Evolutionary conservation across 2,888 invertebrate species (phyloP).

Genomic region (Agrochola litura): DNA sequence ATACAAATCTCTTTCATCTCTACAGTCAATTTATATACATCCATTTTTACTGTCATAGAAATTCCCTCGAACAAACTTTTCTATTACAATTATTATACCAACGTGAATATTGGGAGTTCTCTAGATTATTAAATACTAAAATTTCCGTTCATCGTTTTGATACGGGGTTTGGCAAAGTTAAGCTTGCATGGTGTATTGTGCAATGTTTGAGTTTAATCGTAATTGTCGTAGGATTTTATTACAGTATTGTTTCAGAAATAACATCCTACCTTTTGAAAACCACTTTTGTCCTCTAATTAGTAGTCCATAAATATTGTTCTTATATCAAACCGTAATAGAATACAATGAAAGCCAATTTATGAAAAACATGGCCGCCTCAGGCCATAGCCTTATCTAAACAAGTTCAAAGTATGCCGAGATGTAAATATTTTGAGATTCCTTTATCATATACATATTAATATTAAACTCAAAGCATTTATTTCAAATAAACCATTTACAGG

Average conservation of each 20-base stretch:
- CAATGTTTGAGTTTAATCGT: neutral
- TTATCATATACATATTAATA: no score
- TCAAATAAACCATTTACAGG: no score
- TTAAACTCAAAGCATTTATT: no score
- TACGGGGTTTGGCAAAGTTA: neutral
- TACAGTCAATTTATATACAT: neutral
- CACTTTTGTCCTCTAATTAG: no score
- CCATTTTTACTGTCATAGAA: neutral
- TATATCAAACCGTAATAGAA: neutral
- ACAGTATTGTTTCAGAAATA: neutral
- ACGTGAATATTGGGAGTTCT: neutral
- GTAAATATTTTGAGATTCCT: neutral
- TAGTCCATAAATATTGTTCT: neutral
- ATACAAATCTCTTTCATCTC: neutral
- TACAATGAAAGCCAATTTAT: constrained; percentile 26
- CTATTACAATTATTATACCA: neutral
- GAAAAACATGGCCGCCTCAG: neutral
- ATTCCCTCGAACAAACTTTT: neutral
- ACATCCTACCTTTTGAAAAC: no score
- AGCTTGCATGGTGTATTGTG: neutral
- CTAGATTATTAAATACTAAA: neutral
- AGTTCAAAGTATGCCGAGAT: neutral
- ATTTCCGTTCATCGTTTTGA: neutral
- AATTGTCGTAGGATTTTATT: neutral
- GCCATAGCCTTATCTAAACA: neutral